These are phyloP conservation scores for Syritta pipiens DNA, from an alignment of 2,888 invertebrate species.

Conservation along the genomic window DNA sequence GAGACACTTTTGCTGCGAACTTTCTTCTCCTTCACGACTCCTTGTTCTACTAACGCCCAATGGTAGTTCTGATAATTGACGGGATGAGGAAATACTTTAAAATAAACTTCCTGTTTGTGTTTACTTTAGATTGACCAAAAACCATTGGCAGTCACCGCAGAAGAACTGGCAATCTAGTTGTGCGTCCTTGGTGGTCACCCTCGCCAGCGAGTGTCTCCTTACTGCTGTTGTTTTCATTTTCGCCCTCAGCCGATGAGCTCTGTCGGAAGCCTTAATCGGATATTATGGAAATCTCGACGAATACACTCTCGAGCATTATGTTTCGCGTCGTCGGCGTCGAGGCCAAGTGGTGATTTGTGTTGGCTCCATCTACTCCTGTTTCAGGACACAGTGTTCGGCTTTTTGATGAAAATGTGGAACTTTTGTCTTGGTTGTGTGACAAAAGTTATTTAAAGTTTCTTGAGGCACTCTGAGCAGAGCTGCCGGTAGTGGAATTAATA, in stretches of 20 bases:
- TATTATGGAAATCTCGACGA: conserved; percentile 57
- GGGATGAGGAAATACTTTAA: conserved; percentile 26
- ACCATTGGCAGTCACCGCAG: conserved; percentile 28
- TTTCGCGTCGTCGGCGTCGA: conserved; percentile 1
- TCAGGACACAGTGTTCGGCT: conserved; percentile 27
- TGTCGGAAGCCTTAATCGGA: conserved; percentile 49
- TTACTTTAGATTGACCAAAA: conserved; percentile 40
- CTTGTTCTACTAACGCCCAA: conserved; percentile 11
- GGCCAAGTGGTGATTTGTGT: conserved; percentile 51
- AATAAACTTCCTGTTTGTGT: conserved; percentile 35
- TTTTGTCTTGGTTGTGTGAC: conserved; percentile 7
- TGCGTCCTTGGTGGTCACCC: conserved; percentile 21
- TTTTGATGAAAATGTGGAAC: conserved; percentile 9
- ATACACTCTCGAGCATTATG: conserved; percentile 25
- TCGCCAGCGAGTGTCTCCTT: neutral
- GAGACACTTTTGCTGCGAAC: neutral
- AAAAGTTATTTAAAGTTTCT: conserved; percentile 53
- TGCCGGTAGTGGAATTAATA: conserved; percentile 37
- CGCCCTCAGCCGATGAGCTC: conserved; percentile 30
- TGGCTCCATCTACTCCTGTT: conserved; percentile 29
- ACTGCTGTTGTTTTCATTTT: conserved; percentile 2
- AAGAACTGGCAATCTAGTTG: neutral
- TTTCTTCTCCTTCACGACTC: neutral
- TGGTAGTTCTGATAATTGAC: conserved; percentile 30
- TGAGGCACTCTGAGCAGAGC: neutral